A percentile compares a stretch with the other conserved stretches of the same genome.
These are phyloP conservation scores for Aethina tumida DNA, from an alignment of 1,140 invertebrate genomes.

Conservation along the genomic window DNA sequence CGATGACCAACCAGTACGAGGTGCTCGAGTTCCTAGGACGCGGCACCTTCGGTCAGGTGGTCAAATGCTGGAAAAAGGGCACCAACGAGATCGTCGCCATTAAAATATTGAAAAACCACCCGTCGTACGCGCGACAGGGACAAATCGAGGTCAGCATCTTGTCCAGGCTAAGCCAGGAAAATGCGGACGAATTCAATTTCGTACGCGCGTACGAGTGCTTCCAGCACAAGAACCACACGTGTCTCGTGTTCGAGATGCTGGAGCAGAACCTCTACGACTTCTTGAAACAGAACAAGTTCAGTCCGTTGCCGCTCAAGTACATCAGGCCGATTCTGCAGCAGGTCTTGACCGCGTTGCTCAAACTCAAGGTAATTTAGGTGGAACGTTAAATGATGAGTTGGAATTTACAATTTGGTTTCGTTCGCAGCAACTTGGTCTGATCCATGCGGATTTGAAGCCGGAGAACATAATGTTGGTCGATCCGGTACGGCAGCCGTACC, in stretches of 20 bases:
- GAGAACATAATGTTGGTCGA: slow-evolving; percentile 99
- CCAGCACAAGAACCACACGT: slow-evolving; percentile 99
- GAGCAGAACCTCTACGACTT: slow-evolving; percentile 99
- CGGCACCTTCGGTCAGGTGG: slow-evolving; percentile 98
- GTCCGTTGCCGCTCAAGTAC: slow-evolving; percentile 93
- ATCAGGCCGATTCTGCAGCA: slow-evolving; percentile 98
- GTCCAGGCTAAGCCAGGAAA: slow-evolving; percentile 95
- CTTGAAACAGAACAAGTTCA: slow-evolving; percentile 99
- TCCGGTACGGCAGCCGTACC: slow-evolving; percentile 91
- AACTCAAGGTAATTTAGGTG: slow-evolving; percentile 70
- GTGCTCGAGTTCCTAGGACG: slow-evolving; percentile 97
- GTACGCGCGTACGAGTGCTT: slow-evolving; percentile 99
- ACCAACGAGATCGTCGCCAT: slow-evolving; percentile 99
- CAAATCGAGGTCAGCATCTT: slow-evolving; percentile 99
- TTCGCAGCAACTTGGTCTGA: slow-evolving; percentile 88
- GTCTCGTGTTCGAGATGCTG: slow-evolving; percentile 99
- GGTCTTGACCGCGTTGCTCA: slow-evolving; percentile 94
- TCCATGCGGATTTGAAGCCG: slow-evolving; percentile 98
- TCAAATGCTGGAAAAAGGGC: slow-evolving; percentile 99
- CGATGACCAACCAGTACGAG: slow-evolving; percentile 86
- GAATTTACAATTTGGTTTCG: slow-evolving; percentile 18
- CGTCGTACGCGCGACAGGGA: slow-evolving; percentile 97
- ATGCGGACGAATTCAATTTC: slow-evolving; percentile 99
- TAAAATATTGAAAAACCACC: slow-evolving; percentile 99
- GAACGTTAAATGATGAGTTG: slow-evolving; percentile 1